These are phyloP conservation scores for Trididemnum miniatum DNA, from an alignment of 23 tunicate genomes.

Conservation along the genomic window DNA sequence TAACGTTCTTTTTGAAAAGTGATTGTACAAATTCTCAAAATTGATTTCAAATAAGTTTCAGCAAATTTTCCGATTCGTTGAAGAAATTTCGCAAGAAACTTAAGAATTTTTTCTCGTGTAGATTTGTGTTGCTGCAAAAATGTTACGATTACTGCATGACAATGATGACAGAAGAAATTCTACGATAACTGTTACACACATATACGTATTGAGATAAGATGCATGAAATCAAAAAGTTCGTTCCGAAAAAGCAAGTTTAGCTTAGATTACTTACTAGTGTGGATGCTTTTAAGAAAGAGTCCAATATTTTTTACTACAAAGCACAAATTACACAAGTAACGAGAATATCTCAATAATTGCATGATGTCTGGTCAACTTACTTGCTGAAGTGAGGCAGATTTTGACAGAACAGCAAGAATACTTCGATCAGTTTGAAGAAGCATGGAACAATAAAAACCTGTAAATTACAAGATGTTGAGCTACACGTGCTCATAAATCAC, in stretches of 20 bases:
- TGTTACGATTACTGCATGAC: too few species aligned
- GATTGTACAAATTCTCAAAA: not conserved
- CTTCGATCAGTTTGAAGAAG: conserved; percentile 12
- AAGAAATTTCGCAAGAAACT: conserved; percentile 1
- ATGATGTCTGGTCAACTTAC: not conserved
- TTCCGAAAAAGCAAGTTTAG: not conserved
- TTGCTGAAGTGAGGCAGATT: not conserved
- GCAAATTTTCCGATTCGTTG: not conserved
- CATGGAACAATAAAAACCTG: conserved; percentile 32
- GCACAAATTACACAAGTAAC: too few species aligned
- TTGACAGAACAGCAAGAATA: conserved; percentile 9
- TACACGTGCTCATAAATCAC: too few species aligned
- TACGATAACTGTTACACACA: too few species aligned
- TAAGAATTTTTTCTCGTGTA: not conserved
- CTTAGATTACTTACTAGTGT: not conserved
- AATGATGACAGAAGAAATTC: too few species aligned
- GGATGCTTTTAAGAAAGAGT: too few species aligned
- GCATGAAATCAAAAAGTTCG: not conserved
- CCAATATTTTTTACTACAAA: too few species aligned
- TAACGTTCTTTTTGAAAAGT: conserved; percentile 20
- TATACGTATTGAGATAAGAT: too few species aligned
- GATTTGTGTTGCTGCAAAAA: conserved; percentile 22
- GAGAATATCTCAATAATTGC: not conserved
- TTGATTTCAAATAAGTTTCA: not conserved
- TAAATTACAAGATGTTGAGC: too few species aligned